These are phyloP conservation scores for Podocnemis expansa DNA, from an alignment of 2,113 vertebrate species.

Conservation along the genomic window DNA sequence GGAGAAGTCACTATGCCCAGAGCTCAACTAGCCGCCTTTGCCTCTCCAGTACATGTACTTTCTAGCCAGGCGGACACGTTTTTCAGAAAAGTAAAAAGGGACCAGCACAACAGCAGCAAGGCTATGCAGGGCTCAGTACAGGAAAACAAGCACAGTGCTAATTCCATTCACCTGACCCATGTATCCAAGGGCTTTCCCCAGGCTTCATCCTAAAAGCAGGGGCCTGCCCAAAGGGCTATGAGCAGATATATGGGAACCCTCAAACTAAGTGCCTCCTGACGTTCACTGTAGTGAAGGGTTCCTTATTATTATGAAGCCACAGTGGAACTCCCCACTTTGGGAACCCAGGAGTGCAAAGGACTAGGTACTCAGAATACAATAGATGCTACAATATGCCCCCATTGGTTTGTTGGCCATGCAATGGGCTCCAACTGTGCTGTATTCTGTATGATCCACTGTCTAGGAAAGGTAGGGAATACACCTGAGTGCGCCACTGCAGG, in stretches of 20 bases:
- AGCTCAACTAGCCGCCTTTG: background rate
- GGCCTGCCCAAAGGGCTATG: background rate
- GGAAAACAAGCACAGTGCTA: background rate
- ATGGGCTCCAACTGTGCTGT: background rate
- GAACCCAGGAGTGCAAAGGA: background rate
- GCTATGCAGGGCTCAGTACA: background rate
- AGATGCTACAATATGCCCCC: background rate
- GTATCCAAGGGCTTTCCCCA: fast-evolving
- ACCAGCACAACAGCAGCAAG: background rate
- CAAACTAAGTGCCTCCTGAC: background rate
- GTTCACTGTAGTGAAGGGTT: background rate
- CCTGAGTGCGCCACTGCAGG: background rate
- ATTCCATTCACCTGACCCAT: background rate
- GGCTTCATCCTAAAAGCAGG: fast-evolving
- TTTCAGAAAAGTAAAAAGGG: fast-evolving
- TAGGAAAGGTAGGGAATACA: background rate
- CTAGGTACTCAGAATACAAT: background rate
- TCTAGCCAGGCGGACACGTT: background rate
- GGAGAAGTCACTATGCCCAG: background rate
- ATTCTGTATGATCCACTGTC: fast-evolving
- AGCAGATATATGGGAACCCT: background rate
- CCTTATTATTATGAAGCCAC: fast-evolving
- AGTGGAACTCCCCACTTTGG: background rate
- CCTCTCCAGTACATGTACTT: background rate
- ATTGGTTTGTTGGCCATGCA: background rate